phyloP scores from a whole-genome alignment of 2,797 vertebrate species.

The Sebastes trivittatus region DNA sequence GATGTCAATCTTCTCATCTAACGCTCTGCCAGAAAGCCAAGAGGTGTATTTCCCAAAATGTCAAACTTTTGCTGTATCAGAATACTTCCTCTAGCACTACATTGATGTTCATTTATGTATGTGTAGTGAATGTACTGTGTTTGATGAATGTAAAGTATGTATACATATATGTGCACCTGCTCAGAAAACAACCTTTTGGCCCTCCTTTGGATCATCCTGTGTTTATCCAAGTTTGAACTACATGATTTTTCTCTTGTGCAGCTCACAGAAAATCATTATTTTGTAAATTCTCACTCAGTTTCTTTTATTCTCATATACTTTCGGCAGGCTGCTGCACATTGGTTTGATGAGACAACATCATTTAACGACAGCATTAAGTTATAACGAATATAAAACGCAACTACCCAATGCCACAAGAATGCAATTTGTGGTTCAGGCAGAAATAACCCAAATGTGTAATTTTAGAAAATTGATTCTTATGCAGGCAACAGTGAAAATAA shows the following conservation, averaged over 20 bases:
- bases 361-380: slow-evolving; percentile 19
- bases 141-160: not conserved
- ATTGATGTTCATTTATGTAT: not conserved
- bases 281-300: not conserved
- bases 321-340: not conserved
- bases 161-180: not conserved
- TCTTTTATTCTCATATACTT: not conserved
- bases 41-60: not conserved
- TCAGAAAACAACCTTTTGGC: not conserved
- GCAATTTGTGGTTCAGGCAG: slow-evolving; percentile 29
- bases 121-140: not conserved
- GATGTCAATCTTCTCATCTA: no score
- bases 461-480: slow-evolving; percentile 36
- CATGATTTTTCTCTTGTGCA: not conserved
- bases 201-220: not conserved
- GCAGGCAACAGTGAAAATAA: slow-evolving; percentile 30
- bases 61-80: not conserved
- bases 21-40: not conserved
- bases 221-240: not conserved
- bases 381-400: slow-evolving; percentile 14
- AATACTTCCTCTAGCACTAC: not conserved
- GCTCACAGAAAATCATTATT: not conserved
- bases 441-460: slow-evolving; percentile 50
- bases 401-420: slow-evolving; percentile 30
- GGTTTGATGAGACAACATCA: slow-evolving; percentile 15